Conservation (phyloP, 2,797 vertebrate species). For the Mormyrus proboscirostris region DNA sequence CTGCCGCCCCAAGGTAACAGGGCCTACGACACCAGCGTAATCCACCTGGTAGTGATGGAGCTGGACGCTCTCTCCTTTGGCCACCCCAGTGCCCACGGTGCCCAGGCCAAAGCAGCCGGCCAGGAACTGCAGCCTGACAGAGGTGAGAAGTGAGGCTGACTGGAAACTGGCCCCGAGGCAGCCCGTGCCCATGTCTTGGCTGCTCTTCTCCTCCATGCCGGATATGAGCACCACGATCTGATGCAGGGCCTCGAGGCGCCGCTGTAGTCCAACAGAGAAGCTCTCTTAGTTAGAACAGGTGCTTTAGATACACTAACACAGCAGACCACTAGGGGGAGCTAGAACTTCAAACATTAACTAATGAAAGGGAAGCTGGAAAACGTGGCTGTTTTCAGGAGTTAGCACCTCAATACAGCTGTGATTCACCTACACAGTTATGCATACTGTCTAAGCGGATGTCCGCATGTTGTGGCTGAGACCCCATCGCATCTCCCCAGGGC, state of each 20-base stretch:
- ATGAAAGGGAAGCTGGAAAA: background rate
- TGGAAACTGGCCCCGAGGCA: conserved; percentile 70
- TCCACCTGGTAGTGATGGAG: conserved; percentile 92
- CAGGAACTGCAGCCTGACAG: conserved; percentile 90
- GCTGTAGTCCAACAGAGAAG: conserved; percentile 52
- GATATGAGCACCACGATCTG: conserved; percentile 92
- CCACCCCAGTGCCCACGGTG: conserved; percentile 70
- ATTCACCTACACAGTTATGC: background rate
- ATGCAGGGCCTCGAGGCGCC: conserved; percentile 91
- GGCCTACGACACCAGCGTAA: background rate
- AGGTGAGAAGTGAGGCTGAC: conserved; percentile 86
- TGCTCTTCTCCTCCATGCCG: conserved; percentile 95
- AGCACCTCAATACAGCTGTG: background rate
- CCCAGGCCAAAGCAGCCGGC: conserved; percentile 93
- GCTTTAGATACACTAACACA: background rate
- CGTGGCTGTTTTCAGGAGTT: background rate
- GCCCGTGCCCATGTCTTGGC: conserved; percentile 55
- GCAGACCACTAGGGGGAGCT: background rate
- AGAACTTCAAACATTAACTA: background rate
- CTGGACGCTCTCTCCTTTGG: conserved; percentile 87
- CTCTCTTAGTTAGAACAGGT: background rate
- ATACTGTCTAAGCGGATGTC: background rate
- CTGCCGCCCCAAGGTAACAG: background rate
- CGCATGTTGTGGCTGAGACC: background rate
- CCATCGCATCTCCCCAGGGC: background rate